A percentile compares a stretch with the other conserved stretches of the same genome.
These are phyloP conservation scores for Pleuronectes platessa DNA, from an alignment of 2,113 vertebrate species.

Conservation along the genomic window DNA sequence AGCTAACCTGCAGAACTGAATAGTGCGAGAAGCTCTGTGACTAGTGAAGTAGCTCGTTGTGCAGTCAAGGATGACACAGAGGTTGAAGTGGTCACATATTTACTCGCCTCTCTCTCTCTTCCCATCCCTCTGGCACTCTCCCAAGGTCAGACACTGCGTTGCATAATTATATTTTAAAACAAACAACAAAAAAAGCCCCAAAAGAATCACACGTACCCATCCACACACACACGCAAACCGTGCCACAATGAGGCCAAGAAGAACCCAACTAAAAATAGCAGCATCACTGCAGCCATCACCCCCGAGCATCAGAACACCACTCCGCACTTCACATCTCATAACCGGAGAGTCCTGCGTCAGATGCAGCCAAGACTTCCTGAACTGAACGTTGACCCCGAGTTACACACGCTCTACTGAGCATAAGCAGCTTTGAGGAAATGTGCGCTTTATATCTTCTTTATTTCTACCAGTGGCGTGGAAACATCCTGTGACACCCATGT, in stretches of 20 bases:
- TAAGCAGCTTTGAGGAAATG: slow-evolving; percentile 33
- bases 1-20: background rate
- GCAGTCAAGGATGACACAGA: slow-evolving; percentile 79
- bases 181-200: slow-evolving; percentile 7
- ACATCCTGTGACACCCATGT: slow-evolving; percentile 47
- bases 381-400: slow-evolving; percentile 43
- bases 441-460: slow-evolving; percentile 26
- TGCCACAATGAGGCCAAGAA: slow-evolving; percentile 58
- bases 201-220: slow-evolving; percentile 33
- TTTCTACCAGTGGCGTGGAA: slow-evolving; percentile 12
- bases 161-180: slow-evolving; percentile 67
- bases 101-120: slow-evolving; percentile 56
- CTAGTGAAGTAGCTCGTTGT: slow-evolving; percentile 65
- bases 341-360: slow-evolving; percentile 37
- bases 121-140: slow-evolving; percentile 68
- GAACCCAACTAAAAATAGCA: slow-evolving; percentile 69
- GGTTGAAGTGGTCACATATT: slow-evolving; percentile 79
- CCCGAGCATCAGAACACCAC: slow-evolving; percentile 58
- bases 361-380: slow-evolving; percentile 41
- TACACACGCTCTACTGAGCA: slow-evolving; percentile 46
- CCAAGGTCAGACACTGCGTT: slow-evolving; percentile 78
- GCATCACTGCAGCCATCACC: slow-evolving; percentile 61
- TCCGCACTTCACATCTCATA: slow-evolving; percentile 64
- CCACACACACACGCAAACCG: slow-evolving; percentile 46
- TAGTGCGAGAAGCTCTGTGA: slow-evolving; percentile 38